A percentile compares a stretch with the other conserved stretches of the same genome.
Evolutionary conservation across 2,888 invertebrate species (phyloP).

Genomic region (Mythimna pallens): DNA sequence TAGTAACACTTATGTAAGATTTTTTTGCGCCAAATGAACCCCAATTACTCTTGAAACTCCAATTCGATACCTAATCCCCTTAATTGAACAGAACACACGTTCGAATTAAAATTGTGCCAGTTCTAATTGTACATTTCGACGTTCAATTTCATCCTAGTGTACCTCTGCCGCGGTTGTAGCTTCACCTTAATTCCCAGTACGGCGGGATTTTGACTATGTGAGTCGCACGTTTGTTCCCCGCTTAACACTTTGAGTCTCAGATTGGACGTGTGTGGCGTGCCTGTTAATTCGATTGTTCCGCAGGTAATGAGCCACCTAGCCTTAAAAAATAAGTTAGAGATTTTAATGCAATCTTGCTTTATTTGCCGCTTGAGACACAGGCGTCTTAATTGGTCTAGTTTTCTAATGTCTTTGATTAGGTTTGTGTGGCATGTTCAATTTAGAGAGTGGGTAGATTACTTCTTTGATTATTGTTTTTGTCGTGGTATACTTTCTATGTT

Average conservation of each 20-base stretch:
- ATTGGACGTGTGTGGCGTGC: constrained; percentile 56
- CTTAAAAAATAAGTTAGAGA: constrained; percentile 58
- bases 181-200: constrained; percentile 49
- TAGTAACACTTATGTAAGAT: not conserved
- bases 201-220: constrained; percentile 46
- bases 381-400: constrained; percentile 41
- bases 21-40: constrained; percentile 1
- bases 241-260: constrained; percentile 48
- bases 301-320: constrained; percentile 60
- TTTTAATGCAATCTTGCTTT: constrained; percentile 62
- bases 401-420: constrained; percentile 43
- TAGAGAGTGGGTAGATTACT: constrained; percentile 12
- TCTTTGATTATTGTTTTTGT: not conserved
- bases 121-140: constrained; percentile 55
- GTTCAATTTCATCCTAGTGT: constrained; percentile 56
- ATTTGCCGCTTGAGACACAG: constrained; percentile 33
- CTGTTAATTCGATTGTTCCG: constrained; percentile 66
- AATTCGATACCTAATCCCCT: constrained; percentile 18
- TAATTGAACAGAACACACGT: constrained; percentile 48
- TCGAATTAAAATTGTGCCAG: constrained; percentile 55
- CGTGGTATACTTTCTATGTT: not conserved
- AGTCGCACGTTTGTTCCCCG: constrained; percentile 43
- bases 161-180: constrained; percentile 39
- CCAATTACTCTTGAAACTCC: constrained; percentile 2
- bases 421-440: constrained; percentile 33